A percentile compares a stretch with the other conserved stretches of the same genome.
Evolutionary conservation across 1,140 invertebrate genomes (phyloP).

Genomic region (Epicauta chinensis): DNA sequence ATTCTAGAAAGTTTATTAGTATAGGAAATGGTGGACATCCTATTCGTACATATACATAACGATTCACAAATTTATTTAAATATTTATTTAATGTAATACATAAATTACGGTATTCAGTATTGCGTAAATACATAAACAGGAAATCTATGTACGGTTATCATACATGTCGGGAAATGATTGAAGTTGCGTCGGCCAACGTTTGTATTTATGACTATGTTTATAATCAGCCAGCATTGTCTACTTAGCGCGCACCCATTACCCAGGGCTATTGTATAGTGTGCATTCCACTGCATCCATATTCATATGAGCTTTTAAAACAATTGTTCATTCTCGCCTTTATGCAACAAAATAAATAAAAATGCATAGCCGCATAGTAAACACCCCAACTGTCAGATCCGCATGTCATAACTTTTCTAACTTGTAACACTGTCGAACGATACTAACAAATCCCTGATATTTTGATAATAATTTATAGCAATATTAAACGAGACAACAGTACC

Average conservation of each 20-base stretch:
- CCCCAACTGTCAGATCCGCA: slow-evolving; percentile 17
- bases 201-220: slow-evolving; percentile 41
- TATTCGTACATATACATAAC: slow-evolving; percentile 7
- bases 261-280: slow-evolving; percentile 33
- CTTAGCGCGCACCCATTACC: slow-evolving; percentile 39
- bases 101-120: slow-evolving; percentile 30
- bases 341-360: slow-evolving; percentile 32
- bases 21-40: slow-evolving; percentile 11
- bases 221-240: slow-evolving; percentile 42
- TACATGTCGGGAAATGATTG: slow-evolving; percentile 37
- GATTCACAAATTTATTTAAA: slow-evolving; percentile 27
- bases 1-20: slow-evolving; percentile 34
- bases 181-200: slow-evolving; percentile 34
- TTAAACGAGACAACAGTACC: too few relatives aligned
- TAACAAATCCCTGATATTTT: too few relatives aligned
- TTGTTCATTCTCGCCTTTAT: slow-evolving; percentile 34
- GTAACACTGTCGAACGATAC: slow-evolving; percentile 4
- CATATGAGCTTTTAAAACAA: slow-evolving; percentile 41
- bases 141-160: slow-evolving; percentile 21
- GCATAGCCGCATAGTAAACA: slow-evolving; percentile 16
- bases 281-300: slow-evolving; percentile 40
- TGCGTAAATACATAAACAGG: slow-evolving; percentile 23
- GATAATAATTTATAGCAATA: too few relatives aligned
- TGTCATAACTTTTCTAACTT: slow-evolving; percentile 15
- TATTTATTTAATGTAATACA: slow-evolving; percentile 36